A percentile compares a stretch with the other conserved stretches of the same genome.
phyloP scores from a whole-genome alignment of 1,140 invertebrate species.

The Philopotamus ludificatus region DNA sequence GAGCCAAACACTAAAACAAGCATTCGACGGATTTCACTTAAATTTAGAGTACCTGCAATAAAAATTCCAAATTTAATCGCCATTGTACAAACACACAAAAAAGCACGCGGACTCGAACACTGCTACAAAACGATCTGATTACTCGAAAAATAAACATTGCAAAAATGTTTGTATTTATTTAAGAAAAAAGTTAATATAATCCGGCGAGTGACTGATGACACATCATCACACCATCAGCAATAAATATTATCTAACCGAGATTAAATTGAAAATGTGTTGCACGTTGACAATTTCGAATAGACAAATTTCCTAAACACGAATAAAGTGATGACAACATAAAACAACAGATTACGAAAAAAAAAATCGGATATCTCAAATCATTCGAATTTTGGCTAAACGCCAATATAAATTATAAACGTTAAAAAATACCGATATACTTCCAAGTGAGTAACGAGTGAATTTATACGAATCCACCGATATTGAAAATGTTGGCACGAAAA shows the following conservation, averaged over 20 bases:
- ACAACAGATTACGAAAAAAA: not conserved
- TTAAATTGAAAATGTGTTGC: too few relatives aligned
- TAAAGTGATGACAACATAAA: not conserved
- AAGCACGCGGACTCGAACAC: not conserved
- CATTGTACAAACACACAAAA: not conserved
- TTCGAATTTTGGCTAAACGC: not conserved
- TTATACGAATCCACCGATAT: not conserved
- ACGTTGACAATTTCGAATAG: too few relatives aligned
- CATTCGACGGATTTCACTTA: not conserved
- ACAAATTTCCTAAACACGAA: not conserved
- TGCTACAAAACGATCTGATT: too few relatives aligned
- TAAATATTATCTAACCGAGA: not conserved
- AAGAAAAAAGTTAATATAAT: too few relatives aligned
- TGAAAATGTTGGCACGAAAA: not conserved
- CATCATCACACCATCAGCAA: not conserved
- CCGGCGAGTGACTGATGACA: not conserved
- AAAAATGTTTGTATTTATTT: too few relatives aligned
- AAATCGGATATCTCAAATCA: not conserved
- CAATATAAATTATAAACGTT: not conserved
- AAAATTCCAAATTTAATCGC: not conserved
- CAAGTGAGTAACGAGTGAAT: not conserved
- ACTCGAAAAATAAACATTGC: too few relatives aligned
- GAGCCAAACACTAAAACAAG: constrained; percentile 20
- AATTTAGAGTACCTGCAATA: not conserved
- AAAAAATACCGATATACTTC: not conserved